These are phyloP conservation scores for Probosciger aterrimus DNA, from an alignment of 2,113 vertebrate genomes.

Conservation along the genomic window DNA sequence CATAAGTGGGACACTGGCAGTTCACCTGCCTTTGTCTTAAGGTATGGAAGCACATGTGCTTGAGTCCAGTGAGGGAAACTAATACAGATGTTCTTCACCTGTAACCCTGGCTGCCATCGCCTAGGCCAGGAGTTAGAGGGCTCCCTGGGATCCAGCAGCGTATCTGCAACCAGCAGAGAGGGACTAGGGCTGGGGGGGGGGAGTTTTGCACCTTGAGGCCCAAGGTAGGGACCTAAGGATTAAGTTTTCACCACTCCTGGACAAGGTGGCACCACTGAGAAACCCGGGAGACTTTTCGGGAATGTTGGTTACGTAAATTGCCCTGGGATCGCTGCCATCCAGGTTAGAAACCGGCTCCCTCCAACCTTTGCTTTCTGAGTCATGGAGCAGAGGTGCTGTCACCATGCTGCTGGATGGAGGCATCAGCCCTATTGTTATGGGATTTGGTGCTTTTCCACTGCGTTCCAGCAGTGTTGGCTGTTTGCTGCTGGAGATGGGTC, in stretches of 20 bases:
- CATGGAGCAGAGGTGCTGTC: conserved; percentile 51
- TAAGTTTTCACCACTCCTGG: not conserved
- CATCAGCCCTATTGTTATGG: not conserved
- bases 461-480: rapidly evolving
- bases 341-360: conserved; percentile 52
- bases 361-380: conserved; percentile 63
- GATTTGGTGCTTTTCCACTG: conserved; percentile 8
- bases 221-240: not conserved
- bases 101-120: not conserved
- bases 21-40: not conserved
- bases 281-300: conserved; percentile 57
- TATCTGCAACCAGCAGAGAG: rapidly evolving
- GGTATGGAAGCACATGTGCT: rapidly evolving
- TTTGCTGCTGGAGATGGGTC: not conserved
- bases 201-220: not conserved
- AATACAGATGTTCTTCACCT: not conserved
- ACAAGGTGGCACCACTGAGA: conserved; percentile 1
- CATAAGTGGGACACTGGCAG: not conserved
- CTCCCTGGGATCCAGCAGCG: not conserved
- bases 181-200: not conserved
- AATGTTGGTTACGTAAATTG: conserved; percentile 71
- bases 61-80: not conserved
- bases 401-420: not conserved
- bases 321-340: conserved; percentile 73
- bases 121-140: rapidly evolving